Base-by-base conservation (phyloP, 2,113 vertebrate genomes). In the Tricholaema leucomelas region DNA sequence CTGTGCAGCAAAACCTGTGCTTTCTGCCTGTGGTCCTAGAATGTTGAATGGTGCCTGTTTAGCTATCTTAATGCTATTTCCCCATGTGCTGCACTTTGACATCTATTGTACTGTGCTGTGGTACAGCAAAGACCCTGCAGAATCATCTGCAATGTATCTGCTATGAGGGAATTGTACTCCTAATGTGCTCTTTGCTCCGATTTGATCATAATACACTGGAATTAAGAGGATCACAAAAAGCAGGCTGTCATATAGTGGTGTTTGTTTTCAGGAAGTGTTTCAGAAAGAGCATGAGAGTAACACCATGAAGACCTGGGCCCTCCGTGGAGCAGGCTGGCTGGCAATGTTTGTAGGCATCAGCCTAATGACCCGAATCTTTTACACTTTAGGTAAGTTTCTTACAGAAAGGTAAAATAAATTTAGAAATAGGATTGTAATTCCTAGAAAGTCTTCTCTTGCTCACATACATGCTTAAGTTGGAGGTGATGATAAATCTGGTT, bases 301-400 rank as follows among this genome's bases (percentile, higher is more conserved):
- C 94, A 96, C 64, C 10, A 81, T 98, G 98, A 98, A 97, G 97
- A 99, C 99, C 0, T 99, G 99, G 99, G 99, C 97, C 2, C 97
- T 99, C n/a, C 96, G 99, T 83, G 98, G 93, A 1, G 98, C 97
- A 0, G 99, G 99, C 65, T 99, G 99, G 99, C 91, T 97, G 52
- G 97, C 99, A 28, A 99, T 99, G 99, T 99, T 99, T 88, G 95
- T 99, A 24, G 98, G 98, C 56, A 96, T 99, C 90, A 99, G 98
- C 95, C 96, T 99, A 63, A 98, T 98, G 97, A 99, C 97, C 4
- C 98, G 98, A 65, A 99, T 99, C 93, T 91, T 99, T 73, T 97
- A 99, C 73, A 99, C 99, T 1, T 88, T 99, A 66, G 99, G 99
- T 99, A 93, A 93, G 98, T 61, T 70, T 69, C 77, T 77, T 67